phyloP scores from a whole-genome alignment of 2,888 invertebrate species.

The Amiota minor region DNA sequence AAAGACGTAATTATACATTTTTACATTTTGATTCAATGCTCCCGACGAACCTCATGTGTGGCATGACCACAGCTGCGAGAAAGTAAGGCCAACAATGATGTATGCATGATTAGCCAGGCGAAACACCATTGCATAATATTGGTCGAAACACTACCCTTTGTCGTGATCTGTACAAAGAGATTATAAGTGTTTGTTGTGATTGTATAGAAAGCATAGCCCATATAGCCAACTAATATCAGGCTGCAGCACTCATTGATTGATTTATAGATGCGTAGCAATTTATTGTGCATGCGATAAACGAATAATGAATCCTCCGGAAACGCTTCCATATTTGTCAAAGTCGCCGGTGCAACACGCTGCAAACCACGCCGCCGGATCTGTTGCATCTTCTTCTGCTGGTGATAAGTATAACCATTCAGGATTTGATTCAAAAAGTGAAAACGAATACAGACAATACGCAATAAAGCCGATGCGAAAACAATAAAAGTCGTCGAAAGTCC shows the following conservation, averaged over 20 bases:
- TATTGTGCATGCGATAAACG: slow-evolving; percentile 68
- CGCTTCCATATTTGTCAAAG: slow-evolving; percentile 45
- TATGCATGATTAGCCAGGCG: slow-evolving; percentile 60
- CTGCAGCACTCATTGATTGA: slow-evolving; percentile 68
- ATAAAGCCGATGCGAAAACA: slow-evolving; percentile 61
- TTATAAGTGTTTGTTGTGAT: slow-evolving; percentile 71
- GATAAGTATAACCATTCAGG: slow-evolving; percentile 63
- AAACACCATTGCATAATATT: slow-evolving; percentile 61
- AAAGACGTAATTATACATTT: background rate
- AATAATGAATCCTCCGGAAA: slow-evolving; percentile 68
- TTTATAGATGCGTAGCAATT: slow-evolving; percentile 64
- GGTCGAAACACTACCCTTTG: slow-evolving; percentile 54
- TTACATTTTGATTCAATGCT: background rate
- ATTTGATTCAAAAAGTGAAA: slow-evolving; percentile 66
- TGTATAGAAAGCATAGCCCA: slow-evolving; percentile 70
- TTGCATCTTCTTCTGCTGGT: slow-evolving; percentile 45
- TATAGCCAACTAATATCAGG: slow-evolving; percentile 65
- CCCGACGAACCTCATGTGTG: slow-evolving; percentile 62
- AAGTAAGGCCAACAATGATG: slow-evolving; percentile 59
- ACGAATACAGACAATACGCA: slow-evolving; percentile 64
- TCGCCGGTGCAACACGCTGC: slow-evolving; percentile 29
- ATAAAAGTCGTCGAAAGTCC: slow-evolving; percentile 64
- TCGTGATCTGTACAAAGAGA: slow-evolving; percentile 69
- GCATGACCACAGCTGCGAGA: slow-evolving; percentile 64
- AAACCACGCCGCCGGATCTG: slow-evolving; percentile 28